Base-by-base conservation (phyloP, 2,888 invertebrate species). In the Lochmaea crataegi region DNA sequence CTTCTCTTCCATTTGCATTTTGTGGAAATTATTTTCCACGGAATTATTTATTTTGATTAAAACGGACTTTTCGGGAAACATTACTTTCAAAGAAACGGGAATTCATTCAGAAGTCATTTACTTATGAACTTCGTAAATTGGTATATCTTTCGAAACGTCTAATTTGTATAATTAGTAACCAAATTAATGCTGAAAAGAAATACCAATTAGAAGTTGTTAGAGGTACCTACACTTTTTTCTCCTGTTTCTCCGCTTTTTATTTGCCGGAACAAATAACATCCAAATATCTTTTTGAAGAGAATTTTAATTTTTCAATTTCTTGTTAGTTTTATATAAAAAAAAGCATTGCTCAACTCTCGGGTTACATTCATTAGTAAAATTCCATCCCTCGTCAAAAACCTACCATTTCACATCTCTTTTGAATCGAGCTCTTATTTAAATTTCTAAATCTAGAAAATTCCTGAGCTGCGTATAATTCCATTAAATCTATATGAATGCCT, bases 401-500 rank as follows among this genome's bases (percentile, higher is more conserved):
- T 18, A 18, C 61, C 61, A 42, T 42, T 58, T 64, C 53, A 32
- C 64, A 42, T 57, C 57, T 65, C 70, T 57, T 64, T 70, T 70
- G 64, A 70, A 63, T 57, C 32, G 51, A 22, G 64, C 51, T 32
- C 64, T 70, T 57, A 70, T 70, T 70, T 70, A 65, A 70, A 70
- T 70, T 64, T 70, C 26, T 32, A 65, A 70, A 56, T 69, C 69
- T 41, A 42, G 63, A 69, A 69, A 69, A 70, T 65, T 70, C 64
- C 70, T 65, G 48, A 57, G 64, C 64, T 9, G 14, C 70, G 64
- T 57, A 45, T 70, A 75, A 75, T 75, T 72, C 65, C 63, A 70
- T 75, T 72, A 75, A 75, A 72, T 72, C 68, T 75, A 70, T 75
- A 75, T 72, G 72, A 75, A 75, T 68, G 66, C 56, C 65, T 60